A percentile compares a stretch with the other conserved stretches of the same genome.
Evolutionary conservation across 2,113 vertebrate genomes (phyloP).

Genomic region (Pelmatolapia mariae): DNA sequence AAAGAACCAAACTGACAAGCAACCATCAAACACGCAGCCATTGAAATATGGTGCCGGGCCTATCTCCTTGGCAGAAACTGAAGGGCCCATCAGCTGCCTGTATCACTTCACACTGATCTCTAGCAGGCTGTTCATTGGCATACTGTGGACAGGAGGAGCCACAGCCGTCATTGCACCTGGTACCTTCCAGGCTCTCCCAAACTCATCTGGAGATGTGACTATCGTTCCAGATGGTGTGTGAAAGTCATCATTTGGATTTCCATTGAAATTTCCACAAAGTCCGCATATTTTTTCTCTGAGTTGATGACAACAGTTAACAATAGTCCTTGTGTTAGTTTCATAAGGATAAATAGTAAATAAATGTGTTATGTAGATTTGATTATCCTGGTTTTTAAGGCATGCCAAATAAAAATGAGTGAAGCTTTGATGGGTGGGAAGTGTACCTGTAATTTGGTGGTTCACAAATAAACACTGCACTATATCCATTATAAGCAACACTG

Average conservation of each 20-base stretch:
- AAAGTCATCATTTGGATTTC: conserved; percentile 46
- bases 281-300: conserved; percentile 38
- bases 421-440: neutral
- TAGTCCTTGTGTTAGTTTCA: rapidly evolving
- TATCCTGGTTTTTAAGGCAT: neutral
- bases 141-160: conserved; percentile 27
- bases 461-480: conserved; percentile 19
- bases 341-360: neutral
- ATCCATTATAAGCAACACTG: conserved; percentile 48
- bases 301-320: neutral
- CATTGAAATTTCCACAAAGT: conserved; percentile 67
- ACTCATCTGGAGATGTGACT: neutral
- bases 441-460: conserved; percentile 39
- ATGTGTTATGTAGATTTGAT: neutral
- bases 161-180: conserved; percentile 20
- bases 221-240: conserved; percentile 12
- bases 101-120: conserved; percentile 33
- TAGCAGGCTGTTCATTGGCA: neutral
- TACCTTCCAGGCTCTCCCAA: conserved; percentile 49
- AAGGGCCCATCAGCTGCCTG: conserved; percentile 38
- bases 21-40: conserved; percentile 58
- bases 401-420: neutral
- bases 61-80: conserved; percentile 37
- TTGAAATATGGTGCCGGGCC: conserved; percentile 41
- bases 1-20: conserved; percentile 1